These are phyloP conservation scores for Enteromius unitaeniatus DNA, from an alignment of 2,797 vertebrate species.

Conservation along the genomic window DNA sequence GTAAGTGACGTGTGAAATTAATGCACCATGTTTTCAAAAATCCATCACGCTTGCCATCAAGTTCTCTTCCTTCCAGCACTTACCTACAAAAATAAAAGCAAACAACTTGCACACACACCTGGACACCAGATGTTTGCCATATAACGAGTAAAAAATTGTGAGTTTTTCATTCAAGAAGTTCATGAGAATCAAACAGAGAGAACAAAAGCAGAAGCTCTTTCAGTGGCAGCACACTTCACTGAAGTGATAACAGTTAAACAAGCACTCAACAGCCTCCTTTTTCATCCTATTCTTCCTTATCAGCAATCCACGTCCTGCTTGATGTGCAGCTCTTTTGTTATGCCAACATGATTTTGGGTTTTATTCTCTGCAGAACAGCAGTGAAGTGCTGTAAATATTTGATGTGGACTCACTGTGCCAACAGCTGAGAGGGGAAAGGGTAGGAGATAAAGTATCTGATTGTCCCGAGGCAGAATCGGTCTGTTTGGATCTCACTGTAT, in stretches of 20 bases:
- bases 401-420: constrained; percentile 25
- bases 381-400: constrained; percentile 49
- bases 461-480: constrained; percentile 41
- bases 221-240: neutral
- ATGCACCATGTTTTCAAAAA: constrained; percentile 3
- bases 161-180: constrained; percentile 1
- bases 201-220: constrained; percentile 6
- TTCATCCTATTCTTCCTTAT: constrained; percentile 13
- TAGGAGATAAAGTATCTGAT: constrained; percentile 28
- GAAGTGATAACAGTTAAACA: constrained; percentile 22
- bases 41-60: neutral
- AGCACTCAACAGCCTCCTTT: neutral
- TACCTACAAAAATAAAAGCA: neutral
- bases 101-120: neutral
- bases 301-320: constrained; percentile 12
- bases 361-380: constrained; percentile 39
- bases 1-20: neutral
- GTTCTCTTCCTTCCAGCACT: neutral
- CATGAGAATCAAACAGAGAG: neutral
- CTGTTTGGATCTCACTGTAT: constrained; percentile 32
- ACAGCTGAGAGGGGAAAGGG: neutral
- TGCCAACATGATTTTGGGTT: constrained; percentile 21
- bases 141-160: neutral
- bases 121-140: constrained; percentile 6
- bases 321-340: constrained; percentile 32